These are phyloP conservation scores for Erythrocercus mccallii DNA, from an alignment of 2,113 vertebrate genomes.

Conservation along the genomic window DNA sequence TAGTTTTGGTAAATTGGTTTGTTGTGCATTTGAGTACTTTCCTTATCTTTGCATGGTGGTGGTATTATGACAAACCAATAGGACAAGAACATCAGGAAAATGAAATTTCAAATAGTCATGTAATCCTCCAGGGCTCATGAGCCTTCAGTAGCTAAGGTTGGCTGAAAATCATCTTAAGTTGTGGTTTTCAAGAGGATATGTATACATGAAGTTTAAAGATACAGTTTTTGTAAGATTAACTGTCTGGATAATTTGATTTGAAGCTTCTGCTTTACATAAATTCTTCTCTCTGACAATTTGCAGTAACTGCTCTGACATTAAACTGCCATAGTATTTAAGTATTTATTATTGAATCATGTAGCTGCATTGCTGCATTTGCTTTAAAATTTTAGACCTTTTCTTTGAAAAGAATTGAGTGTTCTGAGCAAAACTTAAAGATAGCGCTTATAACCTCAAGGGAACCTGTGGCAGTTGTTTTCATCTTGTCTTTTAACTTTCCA, in stretches of 20 bases:
- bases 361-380: neutral
- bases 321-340: neutral
- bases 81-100: neutral
- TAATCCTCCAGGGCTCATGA: neutral
- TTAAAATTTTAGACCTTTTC: neutral
- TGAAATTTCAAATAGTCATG: neutral
- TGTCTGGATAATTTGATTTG: conserved; percentile 6
- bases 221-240: conserved; percentile 4
- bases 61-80: neutral
- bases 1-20: neutral
- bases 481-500: neutral
- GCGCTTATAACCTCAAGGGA: neutral
- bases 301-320: conserved; percentile 2
- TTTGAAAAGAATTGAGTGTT: neutral
- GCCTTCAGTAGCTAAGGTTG: neutral
- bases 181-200: neutral
- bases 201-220: neutral
- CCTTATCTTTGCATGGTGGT: neutral
- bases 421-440: neutral
- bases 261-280: neutral
- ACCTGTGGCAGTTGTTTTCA: neutral
- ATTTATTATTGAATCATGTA: neutral
- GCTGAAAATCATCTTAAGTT: neutral
- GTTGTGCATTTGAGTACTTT: neutral
- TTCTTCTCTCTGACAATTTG: neutral